A percentile compares a stretch with the other conserved stretches of the same genome.
phyloP scores from a whole-genome alignment of 2,113 vertebrate genomes.

The Phyllopteryx taeniolatus region DNA sequence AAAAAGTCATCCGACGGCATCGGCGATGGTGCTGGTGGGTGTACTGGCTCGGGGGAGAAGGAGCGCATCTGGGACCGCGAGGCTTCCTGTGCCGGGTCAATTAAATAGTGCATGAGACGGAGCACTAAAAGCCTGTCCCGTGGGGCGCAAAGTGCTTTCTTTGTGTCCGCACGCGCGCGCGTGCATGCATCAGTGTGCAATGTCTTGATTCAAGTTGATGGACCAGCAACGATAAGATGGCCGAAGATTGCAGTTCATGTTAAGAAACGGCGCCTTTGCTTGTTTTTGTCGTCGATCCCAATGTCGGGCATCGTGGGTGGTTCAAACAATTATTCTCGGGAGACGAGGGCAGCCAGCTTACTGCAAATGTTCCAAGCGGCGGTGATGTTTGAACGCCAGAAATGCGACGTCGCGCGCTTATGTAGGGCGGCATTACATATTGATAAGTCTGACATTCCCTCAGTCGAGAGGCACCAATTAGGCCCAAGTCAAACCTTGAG shows the following conservation, averaged over 20 bases:
- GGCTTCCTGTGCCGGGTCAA: conserved; percentile 79
- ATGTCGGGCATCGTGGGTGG: neutral
- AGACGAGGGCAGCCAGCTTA: neutral
- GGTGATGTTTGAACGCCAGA: neutral
- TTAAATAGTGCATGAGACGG: conserved; percentile 83
- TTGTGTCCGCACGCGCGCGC: conserved; percentile 34
- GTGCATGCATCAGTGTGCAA: conserved; percentile 56
- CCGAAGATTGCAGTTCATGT: conserved; percentile 41
- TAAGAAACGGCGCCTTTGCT: neutral
- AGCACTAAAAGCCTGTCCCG: conserved; percentile 79
- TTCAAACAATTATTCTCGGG: neutral
- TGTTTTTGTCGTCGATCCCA: neutral
- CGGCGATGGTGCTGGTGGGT: conserved; percentile 49
- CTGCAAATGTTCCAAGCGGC: neutral
- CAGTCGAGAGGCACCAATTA: conserved; percentile 55
- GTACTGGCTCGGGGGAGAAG: conserved; percentile 49
- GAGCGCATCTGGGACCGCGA: conserved; percentile 74
- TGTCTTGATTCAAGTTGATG: conserved; percentile 77
- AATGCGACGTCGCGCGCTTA: conserved; percentile 29
- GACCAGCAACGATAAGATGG: conserved; percentile 64
- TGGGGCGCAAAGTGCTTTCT: conserved; percentile 72
- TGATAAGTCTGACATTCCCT: conserved; percentile 55
- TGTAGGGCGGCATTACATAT: conserved; percentile 59
- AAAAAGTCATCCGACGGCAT: conserved; percentile 52
- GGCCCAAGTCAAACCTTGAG: conserved; percentile 44